phyloP scores from a whole-genome alignment of 2,797 vertebrate genomes.

The Amblyopsis hoosieri region DNA sequence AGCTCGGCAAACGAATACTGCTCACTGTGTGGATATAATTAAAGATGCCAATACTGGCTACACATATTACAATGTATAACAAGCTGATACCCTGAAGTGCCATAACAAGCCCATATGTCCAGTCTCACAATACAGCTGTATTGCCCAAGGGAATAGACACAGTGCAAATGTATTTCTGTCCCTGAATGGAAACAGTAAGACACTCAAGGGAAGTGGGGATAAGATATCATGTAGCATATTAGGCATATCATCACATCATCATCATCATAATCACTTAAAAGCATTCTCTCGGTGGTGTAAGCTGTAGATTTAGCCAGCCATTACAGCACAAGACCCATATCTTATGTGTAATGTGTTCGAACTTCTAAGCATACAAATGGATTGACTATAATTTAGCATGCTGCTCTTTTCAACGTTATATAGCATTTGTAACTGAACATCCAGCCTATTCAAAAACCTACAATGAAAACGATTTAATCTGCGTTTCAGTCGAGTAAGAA shows the following conservation, averaged over 20 bases:
- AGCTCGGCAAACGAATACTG: slow-evolving; percentile 21
- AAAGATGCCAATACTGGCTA: slow-evolving; percentile 27
- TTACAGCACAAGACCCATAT: slow-evolving; percentile 54
- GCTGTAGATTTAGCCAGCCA: slow-evolving; percentile 56
- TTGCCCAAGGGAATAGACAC: slow-evolving; percentile 30
- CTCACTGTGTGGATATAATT: slow-evolving; percentile 25
- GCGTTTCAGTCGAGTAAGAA: not conserved
- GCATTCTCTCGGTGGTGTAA: slow-evolving; percentile 33
- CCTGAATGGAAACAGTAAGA: slow-evolving; percentile 20
- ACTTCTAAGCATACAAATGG: slow-evolving; percentile 66
- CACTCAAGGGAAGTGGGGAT: slow-evolving; percentile 26
- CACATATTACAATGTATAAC: slow-evolving; percentile 1
- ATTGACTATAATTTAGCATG: slow-evolving; percentile 53
- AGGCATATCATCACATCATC: slow-evolving; percentile 42
- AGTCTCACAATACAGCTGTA: slow-evolving; percentile 20
- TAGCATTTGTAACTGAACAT: slow-evolving; percentile 35
- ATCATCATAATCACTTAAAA: slow-evolving; percentile 22
- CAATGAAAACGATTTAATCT: too few relatives aligned
- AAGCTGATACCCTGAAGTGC: slow-evolving; percentile 20
- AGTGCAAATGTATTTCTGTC: slow-evolving; percentile 28
- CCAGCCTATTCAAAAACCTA: slow-evolving; percentile 9
- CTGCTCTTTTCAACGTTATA: slow-evolving; percentile 43
- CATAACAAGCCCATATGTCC: slow-evolving; percentile 39
- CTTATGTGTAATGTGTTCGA: slow-evolving; percentile 65
- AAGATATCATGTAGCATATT: slow-evolving; percentile 43